Base-by-base conservation (phyloP, 2,888 invertebrate genomes). In the Gasteruption jaculator region DNA sequence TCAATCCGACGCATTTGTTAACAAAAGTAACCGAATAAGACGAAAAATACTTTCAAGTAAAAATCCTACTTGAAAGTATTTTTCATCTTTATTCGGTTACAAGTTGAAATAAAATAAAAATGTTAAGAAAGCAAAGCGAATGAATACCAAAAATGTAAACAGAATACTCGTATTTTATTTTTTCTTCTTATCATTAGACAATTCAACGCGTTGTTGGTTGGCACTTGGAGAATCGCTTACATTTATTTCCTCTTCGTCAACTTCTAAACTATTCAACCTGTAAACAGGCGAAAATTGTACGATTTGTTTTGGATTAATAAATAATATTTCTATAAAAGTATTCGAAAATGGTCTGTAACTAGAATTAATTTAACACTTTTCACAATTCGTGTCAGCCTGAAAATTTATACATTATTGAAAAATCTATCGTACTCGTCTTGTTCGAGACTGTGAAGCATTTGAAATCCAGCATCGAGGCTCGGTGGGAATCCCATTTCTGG, bases 391-490 rank as follows among this genome's bases (percentile, higher is more conserved):
- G 21, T 32, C 3, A 10, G 4, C 19, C 18, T 36, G n/a, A 37
- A 18, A 30, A 36, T 14, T 32, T 36, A 39, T 43, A 43, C 39
- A 46, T 24, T 20, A 4, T 29, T 27, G 22, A 30, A 21, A 19
- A 35, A 18, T 30, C 45, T 25, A 43, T 49, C 61, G 61, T 62
- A 71, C 67, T 71, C 68, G 48, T 80, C 80, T 54, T 80, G 80
- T 56, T 81, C 81, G 38, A 81, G 67, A 46, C 76, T 81, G 38
- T 81, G 80, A 43, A 79, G 68, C 81, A 81, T 81, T 65, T 81
- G 80, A 57, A 80, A 81, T 1, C 81, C 81, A 21, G 81, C 78
- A 55, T 80, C 80, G 21, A 81, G 65, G 7, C 80, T 79, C 1
- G 79, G 78, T 3, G 71, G 65, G 46, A 71, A 71, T 7, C 70